Evolutionary conservation across 2,888 invertebrate species (phyloP).

Genomic region (Ornithoptera alexandrae): DNA sequence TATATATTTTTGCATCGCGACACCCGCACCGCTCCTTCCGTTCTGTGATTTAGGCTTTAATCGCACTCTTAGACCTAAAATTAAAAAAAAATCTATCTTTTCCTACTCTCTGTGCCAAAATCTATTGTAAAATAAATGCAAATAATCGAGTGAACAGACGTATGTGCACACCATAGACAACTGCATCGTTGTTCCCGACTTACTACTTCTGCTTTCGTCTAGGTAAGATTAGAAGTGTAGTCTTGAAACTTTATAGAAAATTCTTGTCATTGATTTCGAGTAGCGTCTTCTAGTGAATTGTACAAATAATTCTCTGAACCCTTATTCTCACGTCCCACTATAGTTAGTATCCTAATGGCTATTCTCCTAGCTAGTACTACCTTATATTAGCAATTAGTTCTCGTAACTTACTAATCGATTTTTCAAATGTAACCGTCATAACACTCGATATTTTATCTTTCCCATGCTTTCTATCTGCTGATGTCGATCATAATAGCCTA

Average conservation of each 20-base stretch:
- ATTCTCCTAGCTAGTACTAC: conserved; percentile 32
- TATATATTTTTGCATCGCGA: conserved; percentile 71
- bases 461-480: background rate
- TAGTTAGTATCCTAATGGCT: conserved; percentile 56
- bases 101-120: conserved; percentile 72
- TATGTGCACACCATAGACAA: conserved; percentile 32
- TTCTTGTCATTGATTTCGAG: conserved; percentile 49
- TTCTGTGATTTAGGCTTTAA: conserved; percentile 77
- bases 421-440: background rate
- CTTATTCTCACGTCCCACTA: conserved; percentile 76
- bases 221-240: conserved; percentile 49
- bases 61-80: conserved; percentile 55
- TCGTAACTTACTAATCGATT: conserved; percentile 11
- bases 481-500: background rate
- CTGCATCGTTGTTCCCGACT: conserved; percentile 33
- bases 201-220: conserved; percentile 35
- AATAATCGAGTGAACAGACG: conserved; percentile 34
- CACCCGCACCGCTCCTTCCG: conserved; percentile 69
- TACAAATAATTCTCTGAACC: conserved; percentile 68
- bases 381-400: conserved; percentile 30
- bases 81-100: conserved; percentile 38
- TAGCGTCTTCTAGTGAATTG: conserved; percentile 62
- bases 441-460: conserved; percentile 14
- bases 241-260: conserved; percentile 50
- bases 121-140: conserved; percentile 38